These are phyloP conservation scores for Orgyia antiqua DNA, from an alignment of 2,888 invertebrate species.

Conservation along the genomic window DNA sequence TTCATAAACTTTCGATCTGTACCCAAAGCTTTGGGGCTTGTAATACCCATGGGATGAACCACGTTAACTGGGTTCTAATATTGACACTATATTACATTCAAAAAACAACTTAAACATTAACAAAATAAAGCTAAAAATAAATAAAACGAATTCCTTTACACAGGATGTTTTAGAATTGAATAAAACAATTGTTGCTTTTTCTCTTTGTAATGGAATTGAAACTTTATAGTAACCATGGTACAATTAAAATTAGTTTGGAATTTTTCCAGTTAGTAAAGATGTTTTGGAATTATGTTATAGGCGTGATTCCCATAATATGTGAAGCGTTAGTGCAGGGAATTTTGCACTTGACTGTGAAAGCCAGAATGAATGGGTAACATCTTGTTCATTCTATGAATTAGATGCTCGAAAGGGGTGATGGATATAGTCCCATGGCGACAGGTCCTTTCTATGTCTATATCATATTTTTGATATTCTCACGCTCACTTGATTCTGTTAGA, in stretches of 20 bases:
- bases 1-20: conserved; percentile 69
- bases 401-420: conserved; percentile 25
- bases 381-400: conserved; percentile 44
- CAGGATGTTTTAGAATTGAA: conserved; percentile 27
- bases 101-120: conserved; percentile 19
- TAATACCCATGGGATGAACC: conserved; percentile 50
- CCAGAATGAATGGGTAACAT: conserved; percentile 53
- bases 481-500: conserved; percentile 36
- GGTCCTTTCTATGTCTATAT: conserved; percentile 34
- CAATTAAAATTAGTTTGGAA: conserved; percentile 12
- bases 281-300: conserved; percentile 29
- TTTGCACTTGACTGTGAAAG: conserved; percentile 65
- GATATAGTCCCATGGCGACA: conserved; percentile 25
- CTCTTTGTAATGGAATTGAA: conserved; percentile 14
- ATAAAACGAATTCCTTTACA: conserved; percentile 6
- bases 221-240: conserved; percentile 11
- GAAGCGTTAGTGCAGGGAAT: conserved; percentile 58
- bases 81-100: conserved; percentile 30
- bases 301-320: conserved; percentile 75
- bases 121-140: conserved; percentile 20
- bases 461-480: conserved; percentile 50
- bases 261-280: conserved; percentile 11
- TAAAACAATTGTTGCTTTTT: conserved; percentile 33
- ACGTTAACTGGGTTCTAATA: conserved; percentile 59
- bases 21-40: conserved; percentile 66